A percentile compares a stretch with the other conserved stretches of the same genome.
phyloP scores from a whole-genome alignment of 2,888 invertebrate species.

The Drosophila leonis region DNA sequence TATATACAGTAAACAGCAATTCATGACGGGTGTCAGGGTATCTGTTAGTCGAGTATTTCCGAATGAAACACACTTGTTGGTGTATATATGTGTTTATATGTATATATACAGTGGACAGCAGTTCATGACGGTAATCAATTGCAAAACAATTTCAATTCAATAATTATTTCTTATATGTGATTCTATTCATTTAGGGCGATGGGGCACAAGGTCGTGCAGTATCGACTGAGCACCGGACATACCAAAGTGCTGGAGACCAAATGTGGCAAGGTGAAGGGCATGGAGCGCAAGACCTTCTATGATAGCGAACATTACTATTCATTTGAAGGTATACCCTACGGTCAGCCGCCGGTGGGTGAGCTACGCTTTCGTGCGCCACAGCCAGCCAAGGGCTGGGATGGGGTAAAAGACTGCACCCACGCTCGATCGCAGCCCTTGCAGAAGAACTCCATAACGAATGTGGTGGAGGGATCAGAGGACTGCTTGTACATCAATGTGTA shows the following conservation, averaged over 20 bases:
- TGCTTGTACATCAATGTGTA: conserved; percentile 86
- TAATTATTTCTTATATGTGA: conserved; percentile 1
- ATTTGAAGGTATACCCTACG: conserved; percentile 84
- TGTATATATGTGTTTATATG: background rate
- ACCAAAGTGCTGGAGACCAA: conserved; percentile 67
- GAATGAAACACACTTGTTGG: background rate
- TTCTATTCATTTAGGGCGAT: conserved; percentile 48
- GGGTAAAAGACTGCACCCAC: conserved; percentile 83
- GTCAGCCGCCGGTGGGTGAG: conserved; percentile 81
- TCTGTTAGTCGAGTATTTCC: background rate
- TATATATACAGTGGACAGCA: background rate
- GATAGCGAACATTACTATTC: conserved; percentile 71
- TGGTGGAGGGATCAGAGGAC: conserved; percentile 85
- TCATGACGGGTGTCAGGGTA: background rate
- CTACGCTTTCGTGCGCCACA: conserved; percentile 84
- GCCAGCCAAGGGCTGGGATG: conserved; percentile 84
- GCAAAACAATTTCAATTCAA: background rate
- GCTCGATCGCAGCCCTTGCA: conserved; percentile 81
- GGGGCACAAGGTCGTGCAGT: conserved; percentile 72
- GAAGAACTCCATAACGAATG: conserved; percentile 71
- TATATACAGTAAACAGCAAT: background rate
- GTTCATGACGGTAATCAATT: background rate
- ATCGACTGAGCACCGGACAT: conserved; percentile 71
- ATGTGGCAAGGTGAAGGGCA: conserved; percentile 80
- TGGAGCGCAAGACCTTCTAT: conserved; percentile 70